A percentile compares a stretch with the other conserved stretches of the same genome.
These are phyloP conservation scores for Orycteropus afer DNA, from an alignment of 2,113 vertebrate species.

Conservation along the genomic window DNA sequence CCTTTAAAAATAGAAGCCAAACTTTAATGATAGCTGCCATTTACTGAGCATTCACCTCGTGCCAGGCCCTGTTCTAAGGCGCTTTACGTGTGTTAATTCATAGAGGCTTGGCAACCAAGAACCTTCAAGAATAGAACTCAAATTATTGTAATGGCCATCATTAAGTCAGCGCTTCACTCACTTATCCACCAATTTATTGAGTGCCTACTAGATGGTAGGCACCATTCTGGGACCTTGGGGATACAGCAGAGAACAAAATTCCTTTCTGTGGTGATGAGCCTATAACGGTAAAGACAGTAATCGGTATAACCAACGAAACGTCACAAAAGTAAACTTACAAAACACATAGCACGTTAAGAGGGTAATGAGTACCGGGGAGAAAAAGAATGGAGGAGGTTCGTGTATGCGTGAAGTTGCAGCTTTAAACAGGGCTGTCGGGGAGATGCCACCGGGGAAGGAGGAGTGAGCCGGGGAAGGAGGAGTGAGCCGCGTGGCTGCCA, in stretches of 20 bases:
- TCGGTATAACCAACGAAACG: background rate
- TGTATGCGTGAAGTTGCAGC: background rate
- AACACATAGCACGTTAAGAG: background rate
- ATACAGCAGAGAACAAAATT: background rate
- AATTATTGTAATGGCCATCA: background rate
- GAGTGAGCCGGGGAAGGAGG: background rate
- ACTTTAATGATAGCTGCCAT: constrained; percentile 29
- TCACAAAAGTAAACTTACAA: background rate
- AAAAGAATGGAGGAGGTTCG: background rate
- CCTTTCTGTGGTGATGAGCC: background rate
- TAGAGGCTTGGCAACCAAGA: constrained; percentile 51
- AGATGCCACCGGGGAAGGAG: background rate
- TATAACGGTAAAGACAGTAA: background rate
- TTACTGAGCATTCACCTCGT: background rate
- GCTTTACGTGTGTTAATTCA: background rate
- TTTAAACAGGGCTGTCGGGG: background rate
- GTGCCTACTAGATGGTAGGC: background rate
- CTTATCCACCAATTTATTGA: background rate
- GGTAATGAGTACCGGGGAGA: background rate
- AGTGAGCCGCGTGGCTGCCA: background rate
- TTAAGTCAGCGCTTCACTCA: background rate
- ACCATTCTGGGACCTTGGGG: background rate
- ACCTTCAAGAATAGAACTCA: constrained; percentile 43
- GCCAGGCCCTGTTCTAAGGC: constrained; percentile 30
- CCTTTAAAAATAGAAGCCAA: constrained; percentile 63